Conservation (phyloP, 1,140 invertebrate species). For the Bombus affinis region DNA sequence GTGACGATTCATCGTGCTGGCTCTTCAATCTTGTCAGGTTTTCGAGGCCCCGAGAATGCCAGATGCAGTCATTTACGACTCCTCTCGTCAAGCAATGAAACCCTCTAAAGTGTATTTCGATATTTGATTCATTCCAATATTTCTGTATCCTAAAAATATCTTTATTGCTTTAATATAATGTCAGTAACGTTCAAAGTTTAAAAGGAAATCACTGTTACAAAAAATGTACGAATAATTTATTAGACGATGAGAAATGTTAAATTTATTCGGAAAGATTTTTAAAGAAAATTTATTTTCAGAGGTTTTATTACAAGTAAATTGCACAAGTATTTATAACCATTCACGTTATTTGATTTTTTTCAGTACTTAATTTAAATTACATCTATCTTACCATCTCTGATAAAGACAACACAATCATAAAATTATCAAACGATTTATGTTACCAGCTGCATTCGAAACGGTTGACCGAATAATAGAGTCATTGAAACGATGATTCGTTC, state of each 20-base stretch:
- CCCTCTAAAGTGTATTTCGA: background rate
- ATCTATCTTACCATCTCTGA: background rate
- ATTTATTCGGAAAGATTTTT: background rate
- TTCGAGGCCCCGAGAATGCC: slow-evolving; percentile 3
- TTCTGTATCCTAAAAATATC: background rate
- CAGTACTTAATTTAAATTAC: background rate
- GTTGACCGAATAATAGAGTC: background rate
- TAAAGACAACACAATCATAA: background rate
- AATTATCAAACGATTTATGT: background rate
- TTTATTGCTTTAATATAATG: background rate
- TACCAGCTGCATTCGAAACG: background rate
- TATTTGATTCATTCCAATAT: background rate
- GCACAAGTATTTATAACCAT: too few relatives aligned
- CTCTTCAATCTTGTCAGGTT: slow-evolving; percentile 41
- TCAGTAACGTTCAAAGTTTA: too few relatives aligned
- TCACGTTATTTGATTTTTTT: too few relatives aligned
- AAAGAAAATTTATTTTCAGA: too few relatives aligned
- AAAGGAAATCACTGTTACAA: too few relatives aligned
- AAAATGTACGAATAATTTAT: too few relatives aligned
- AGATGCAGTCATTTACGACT: background rate
- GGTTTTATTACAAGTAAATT: background rate
- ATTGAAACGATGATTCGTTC: too few relatives aligned
- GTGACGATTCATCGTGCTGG: slow-evolving; percentile 57
- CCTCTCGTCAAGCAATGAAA: background rate
- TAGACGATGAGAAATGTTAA: background rate